Conservation (phyloP, 2,888 invertebrate species). For the Limnephilus auricula region DNA sequence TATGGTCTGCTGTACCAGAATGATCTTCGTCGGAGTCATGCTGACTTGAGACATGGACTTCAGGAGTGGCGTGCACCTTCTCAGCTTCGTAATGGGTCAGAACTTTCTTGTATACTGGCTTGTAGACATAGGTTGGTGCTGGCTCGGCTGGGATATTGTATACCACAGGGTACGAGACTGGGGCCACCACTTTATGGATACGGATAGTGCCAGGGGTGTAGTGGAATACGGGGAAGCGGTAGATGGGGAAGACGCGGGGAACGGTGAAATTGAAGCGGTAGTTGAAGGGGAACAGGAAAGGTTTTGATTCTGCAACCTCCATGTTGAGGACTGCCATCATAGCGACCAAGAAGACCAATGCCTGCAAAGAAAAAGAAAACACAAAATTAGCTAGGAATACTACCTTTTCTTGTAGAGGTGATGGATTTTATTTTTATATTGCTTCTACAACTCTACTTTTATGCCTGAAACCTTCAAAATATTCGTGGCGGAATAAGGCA, state of each 20-base stretch:
- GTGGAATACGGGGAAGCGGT: neutral
- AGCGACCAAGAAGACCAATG: neutral
- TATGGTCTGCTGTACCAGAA: neutral
- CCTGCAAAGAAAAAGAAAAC: conserved; percentile 11
- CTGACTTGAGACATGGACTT: neutral
- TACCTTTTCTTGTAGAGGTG: neutral
- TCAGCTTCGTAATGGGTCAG: neutral
- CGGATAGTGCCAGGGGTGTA: conserved; percentile 12
- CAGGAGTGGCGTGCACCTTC: neutral
- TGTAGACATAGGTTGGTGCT: neutral
- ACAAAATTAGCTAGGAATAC: neutral
- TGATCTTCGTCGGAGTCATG: neutral
- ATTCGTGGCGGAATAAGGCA: too few species aligned
- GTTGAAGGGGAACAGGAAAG: conserved; percentile 30
- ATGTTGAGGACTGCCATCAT: conserved; percentile 31
- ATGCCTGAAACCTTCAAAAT: too few species aligned
- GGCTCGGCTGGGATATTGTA: neutral
- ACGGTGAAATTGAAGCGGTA: neutral
- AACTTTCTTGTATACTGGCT: neutral
- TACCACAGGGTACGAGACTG: neutral
- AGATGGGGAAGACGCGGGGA: neutral
- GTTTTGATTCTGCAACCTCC: conserved; percentile 4
- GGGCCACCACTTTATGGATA: neutral
- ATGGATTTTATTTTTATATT: too few species aligned
- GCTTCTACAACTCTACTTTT: too few species aligned